A percentile compares a stretch with the other conserved stretches of the same genome.
Conservation (phyloP, 2,113 vertebrate genomes). For the Oryzias woworae region DNA sequence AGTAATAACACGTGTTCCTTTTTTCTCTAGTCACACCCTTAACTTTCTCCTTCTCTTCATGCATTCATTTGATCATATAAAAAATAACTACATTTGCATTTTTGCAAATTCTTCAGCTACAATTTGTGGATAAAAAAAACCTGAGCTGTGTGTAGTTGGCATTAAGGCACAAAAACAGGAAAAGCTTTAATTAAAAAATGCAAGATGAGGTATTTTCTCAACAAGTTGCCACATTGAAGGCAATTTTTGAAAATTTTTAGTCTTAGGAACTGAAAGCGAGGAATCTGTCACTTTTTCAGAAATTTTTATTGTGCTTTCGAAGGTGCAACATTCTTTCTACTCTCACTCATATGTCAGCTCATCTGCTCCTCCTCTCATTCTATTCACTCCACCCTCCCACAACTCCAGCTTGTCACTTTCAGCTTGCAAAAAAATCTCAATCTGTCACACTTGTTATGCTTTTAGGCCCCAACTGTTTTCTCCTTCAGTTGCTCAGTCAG, state of each 20-base stretch:
- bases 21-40: slow-evolving; percentile 18
- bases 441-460: slow-evolving; percentile 21
- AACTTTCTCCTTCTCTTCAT: slow-evolving; percentile 11
- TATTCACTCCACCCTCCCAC: slow-evolving; percentile 17
- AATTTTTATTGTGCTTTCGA: slow-evolving; percentile 7
- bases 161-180: too few relatives aligned
- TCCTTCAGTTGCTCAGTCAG: neutral
- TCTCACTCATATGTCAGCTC: slow-evolving; percentile 15
- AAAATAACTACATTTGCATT: neutral
- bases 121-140: neutral
- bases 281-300: neutral
- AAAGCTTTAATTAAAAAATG: too few relatives aligned
- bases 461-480: slow-evolving; percentile 9
- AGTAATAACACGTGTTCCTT: slow-evolving; percentile 5
- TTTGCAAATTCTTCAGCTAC: neutral
- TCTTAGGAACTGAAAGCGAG: neutral
- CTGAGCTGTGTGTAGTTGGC: too few relatives aligned
- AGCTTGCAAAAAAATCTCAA: slow-evolving; percentile 21
- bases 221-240: neutral
- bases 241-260: neutral
- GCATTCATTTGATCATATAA: slow-evolving; percentile 44
- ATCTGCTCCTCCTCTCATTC: slow-evolving; percentile 24
- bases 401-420: slow-evolving; percentile 10
- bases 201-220: neutral
- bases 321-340: slow-evolving; percentile 15